Evolutionary conservation across 2,888 invertebrate species (phyloP), one percentile per base, ranked within the genome.

Genomic region (Campaea margaritaria): DNA sequence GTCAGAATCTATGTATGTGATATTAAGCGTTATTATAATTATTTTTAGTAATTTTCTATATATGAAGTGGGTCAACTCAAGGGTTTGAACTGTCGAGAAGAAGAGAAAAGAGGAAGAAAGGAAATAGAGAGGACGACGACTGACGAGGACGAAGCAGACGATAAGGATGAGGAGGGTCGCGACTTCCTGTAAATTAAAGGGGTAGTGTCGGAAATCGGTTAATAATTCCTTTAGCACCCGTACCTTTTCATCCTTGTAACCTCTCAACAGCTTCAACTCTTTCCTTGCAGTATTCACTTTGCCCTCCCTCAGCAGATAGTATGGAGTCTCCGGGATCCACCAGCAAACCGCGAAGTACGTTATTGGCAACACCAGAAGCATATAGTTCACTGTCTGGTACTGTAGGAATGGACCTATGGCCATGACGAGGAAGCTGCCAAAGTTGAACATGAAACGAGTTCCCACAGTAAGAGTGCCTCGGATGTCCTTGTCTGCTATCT

Each of bases 301-400:
- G 0, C 90, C 89, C 56, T 86, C 88, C 77, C 93, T 94, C 36
- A 95, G 73, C 39, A 93, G 81, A 68, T 85, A 94, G 69, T 94
- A 94, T 0, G 94, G 94, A 0, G 94, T 93, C 70, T 94, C 94
- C 0, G 94, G 94, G 74, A 94, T 93, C 83, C 93, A 93, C 58
- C 85, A 79, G 66, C 94, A 93, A 0, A 82, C 85, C 0, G 80
- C 36, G 47, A 94, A 90, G 70, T 92, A 93, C 0, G 84, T 64
- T 0, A 91, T 55, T 0, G 94, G 93, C 5, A 94, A 64, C 0
- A 82, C 64, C 9, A 91, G 65, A 7, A 93, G 80, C 58, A 88
- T 76, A 53, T 87, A 90, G 83, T 93, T 78, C 67, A 90, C 43
- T 58, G 85, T 68, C 0, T 71, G 66, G 60, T 86, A 93, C 0